These are phyloP conservation scores for Eupithecia dodoneata DNA, from an alignment of 2,888 invertebrate genomes.

Conservation along the genomic window DNA sequence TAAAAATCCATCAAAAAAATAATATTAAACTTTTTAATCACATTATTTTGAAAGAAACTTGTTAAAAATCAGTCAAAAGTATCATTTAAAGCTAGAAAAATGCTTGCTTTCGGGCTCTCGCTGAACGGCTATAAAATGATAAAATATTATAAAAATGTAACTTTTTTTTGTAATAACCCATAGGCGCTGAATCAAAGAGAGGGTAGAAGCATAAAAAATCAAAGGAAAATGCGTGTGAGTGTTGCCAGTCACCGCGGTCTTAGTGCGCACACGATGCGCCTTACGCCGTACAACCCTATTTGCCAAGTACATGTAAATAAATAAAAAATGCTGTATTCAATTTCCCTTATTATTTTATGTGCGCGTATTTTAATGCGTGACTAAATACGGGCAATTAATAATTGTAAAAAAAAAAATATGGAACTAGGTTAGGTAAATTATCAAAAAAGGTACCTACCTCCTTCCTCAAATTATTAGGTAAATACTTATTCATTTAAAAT, in stretches of 20 bases:
- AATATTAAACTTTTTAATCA: conserved; percentile 1
- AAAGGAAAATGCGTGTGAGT: conserved; percentile 66
- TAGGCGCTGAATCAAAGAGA: conserved; percentile 79
- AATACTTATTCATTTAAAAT: background rate
- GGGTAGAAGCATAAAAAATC: conserved; percentile 67
- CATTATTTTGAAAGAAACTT: conserved; percentile 19
- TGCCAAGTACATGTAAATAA: background rate
- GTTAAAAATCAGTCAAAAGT: conserved; percentile 10
- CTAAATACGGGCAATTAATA: background rate
- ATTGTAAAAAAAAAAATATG: background rate
- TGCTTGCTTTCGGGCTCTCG: conserved; percentile 50
- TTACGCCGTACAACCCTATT: background rate
- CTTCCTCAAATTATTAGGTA: background rate
- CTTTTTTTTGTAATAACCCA: conserved; percentile 71
- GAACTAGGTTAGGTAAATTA: background rate
- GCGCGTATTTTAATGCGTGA: background rate
- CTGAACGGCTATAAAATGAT: conserved; percentile 58
- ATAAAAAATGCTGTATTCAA: background rate
- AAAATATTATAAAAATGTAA: conserved; percentile 65
- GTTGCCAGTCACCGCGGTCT: conserved; percentile 74
- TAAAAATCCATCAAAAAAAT: background rate
- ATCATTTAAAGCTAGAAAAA: conserved; percentile 25
- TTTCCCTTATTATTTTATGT: background rate
- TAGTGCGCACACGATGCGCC: conserved; percentile 55
- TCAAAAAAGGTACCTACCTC: background rate